Evolutionary conservation across 1,140 invertebrate species (phyloP).

Genomic region (Magallana angulata): DNA sequence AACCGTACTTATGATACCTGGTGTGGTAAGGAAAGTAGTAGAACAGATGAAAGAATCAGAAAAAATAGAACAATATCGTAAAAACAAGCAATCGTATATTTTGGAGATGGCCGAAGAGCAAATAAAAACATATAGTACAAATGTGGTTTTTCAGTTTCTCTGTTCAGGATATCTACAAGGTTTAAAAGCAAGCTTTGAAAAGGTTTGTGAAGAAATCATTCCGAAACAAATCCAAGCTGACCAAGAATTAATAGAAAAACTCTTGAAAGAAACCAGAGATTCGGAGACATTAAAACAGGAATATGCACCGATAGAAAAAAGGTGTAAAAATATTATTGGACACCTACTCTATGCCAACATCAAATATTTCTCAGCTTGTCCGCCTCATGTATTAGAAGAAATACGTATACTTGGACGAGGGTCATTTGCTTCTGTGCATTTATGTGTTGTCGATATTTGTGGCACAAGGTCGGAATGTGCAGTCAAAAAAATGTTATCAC

Average conservation of each 20-base stretch:
- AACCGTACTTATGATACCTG: constrained; percentile 53
- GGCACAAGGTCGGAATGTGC: constrained; percentile 43
- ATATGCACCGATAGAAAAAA: constrained; percentile 52
- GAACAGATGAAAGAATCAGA: constrained; percentile 40
- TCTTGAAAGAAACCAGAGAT: constrained; percentile 55
- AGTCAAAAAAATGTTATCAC: constrained; percentile 51
- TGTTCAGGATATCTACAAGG: constrained; percentile 51
- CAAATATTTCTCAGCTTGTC: constrained; percentile 47
- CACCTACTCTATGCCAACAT: constrained; percentile 52
- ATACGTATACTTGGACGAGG: constrained; percentile 50
- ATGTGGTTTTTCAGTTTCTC: constrained; percentile 47
- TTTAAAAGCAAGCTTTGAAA: constrained; percentile 53
- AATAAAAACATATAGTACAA: constrained; percentile 40
- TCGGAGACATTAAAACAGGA: constrained; percentile 50
- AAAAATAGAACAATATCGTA: constrained; percentile 38
- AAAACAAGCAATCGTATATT: constrained; percentile 57
- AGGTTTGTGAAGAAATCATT: constrained; percentile 58
- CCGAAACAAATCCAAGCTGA: constrained; percentile 61
- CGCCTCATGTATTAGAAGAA: constrained; percentile 38
- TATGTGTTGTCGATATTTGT: constrained; percentile 35
- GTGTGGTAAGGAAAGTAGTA: constrained; percentile 53
- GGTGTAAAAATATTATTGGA: constrained; percentile 50
- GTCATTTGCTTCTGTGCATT: constrained; percentile 55
- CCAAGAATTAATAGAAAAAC: constrained; percentile 49
- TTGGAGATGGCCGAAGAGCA: constrained; percentile 52